Conservation (phyloP, 2,888 invertebrate genomes). For the Plusia festucae region DNA sequence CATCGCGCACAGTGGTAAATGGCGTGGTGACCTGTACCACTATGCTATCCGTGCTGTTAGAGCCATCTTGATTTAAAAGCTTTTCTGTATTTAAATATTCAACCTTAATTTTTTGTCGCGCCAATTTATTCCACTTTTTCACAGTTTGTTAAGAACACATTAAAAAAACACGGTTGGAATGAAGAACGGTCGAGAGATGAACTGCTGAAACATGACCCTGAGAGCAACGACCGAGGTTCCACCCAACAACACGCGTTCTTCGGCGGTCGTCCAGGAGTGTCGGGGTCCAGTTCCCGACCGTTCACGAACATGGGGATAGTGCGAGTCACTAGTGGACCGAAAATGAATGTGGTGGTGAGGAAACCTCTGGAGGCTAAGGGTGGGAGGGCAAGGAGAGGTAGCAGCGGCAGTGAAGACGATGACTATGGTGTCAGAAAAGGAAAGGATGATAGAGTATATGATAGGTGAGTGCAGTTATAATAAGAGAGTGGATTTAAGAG, state of each 20-base stretch:
- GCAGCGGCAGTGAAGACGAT: conserved; percentile 90
- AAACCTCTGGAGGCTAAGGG: conserved; percentile 72
- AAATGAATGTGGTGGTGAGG: conserved; percentile 59
- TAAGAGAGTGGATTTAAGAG: too few relatives aligned
- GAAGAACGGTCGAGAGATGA: conserved; percentile 89
- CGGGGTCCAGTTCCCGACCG: conserved; percentile 60
- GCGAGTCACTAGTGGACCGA: conserved; percentile 69
- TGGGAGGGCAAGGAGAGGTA: conserved; percentile 84
- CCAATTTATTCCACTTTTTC: too few relatives aligned
- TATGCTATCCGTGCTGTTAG: too few relatives aligned
- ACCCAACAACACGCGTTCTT: conserved; percentile 54
- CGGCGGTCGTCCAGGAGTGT: conserved; percentile 69
- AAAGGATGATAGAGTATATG: conserved; percentile 91
- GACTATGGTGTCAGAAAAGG: conserved; percentile 90
- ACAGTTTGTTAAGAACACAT: conserved; percentile 86
- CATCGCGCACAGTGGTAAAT: too few relatives aligned
- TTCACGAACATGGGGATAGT: conserved; percentile 68
- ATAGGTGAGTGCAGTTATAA: conserved; percentile 84
- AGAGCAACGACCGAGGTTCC: conserved; percentile 75
- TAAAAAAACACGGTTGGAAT: conserved; percentile 88
- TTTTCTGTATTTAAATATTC: too few relatives aligned
- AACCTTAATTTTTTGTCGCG: too few relatives aligned
- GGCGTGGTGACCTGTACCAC: too few relatives aligned
- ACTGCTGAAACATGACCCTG: conserved; percentile 84
- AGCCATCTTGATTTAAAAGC: too few relatives aligned